A percentile compares a stretch with the other conserved stretches of the same genome.
Evolutionary conservation across 2,888 invertebrate genomes (phyloP).

Genomic region (Ferrisia virgata): DNA sequence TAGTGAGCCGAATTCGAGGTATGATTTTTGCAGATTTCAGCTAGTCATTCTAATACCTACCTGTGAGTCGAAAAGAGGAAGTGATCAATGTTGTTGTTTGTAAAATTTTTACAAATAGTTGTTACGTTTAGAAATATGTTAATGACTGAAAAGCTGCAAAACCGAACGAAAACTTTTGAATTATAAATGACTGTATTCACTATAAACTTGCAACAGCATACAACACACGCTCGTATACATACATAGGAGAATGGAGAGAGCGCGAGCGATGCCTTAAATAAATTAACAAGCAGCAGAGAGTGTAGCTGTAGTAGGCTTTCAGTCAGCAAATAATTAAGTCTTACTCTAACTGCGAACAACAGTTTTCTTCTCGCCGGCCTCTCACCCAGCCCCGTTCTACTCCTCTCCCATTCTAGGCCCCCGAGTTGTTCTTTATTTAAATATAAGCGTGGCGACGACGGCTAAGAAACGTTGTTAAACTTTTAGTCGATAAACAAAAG

Average conservation of each 20-base stretch:
- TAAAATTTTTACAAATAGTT: slow-evolving; percentile 15
- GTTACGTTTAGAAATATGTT: slow-evolving; percentile 33
- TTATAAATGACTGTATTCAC: slow-evolving; percentile 42
- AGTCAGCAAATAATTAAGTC: slow-evolving; percentile 45
- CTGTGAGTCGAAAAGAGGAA: no score
- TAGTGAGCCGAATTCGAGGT: no score
- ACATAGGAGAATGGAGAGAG: not conserved
- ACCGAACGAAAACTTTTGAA: slow-evolving; percentile 42
- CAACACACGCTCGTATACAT: not conserved
- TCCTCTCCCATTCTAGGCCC: not conserved
- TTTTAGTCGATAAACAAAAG: slow-evolving; percentile 44
- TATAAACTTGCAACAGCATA: slow-evolving; percentile 26
- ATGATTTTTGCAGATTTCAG: no score
- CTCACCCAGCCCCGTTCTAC: not conserved
- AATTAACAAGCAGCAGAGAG: slow-evolving; percentile 32
- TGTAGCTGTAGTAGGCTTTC: slow-evolving; percentile 43
- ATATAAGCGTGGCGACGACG: slow-evolving; percentile 45
- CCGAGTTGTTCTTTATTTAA: slow-evolving; percentile 42
- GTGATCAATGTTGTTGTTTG: no score
- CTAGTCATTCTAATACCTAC: no score
- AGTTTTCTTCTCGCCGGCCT: slow-evolving; percentile 11
- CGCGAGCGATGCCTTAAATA: slow-evolving; percentile 27
- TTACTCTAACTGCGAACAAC: slow-evolving; percentile 43
- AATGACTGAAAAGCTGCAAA: slow-evolving; percentile 29
- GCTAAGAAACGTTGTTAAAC: slow-evolving; percentile 44